Conservation (phyloP, 2,797 vertebrate genomes). For the Eidolon dupreanum region DNA sequence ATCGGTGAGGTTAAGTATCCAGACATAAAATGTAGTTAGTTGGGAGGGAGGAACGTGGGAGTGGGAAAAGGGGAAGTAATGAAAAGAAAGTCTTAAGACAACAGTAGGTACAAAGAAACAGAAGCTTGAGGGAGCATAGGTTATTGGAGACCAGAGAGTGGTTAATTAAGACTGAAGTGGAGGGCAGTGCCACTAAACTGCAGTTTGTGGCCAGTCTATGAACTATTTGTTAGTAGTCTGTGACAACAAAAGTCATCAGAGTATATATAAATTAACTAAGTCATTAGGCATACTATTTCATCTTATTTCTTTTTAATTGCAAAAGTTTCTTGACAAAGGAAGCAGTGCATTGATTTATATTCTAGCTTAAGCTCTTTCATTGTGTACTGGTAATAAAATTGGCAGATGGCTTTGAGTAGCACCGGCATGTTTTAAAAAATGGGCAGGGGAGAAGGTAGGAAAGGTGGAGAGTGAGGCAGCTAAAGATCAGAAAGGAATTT, state of each 20-base stretch:
- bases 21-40: neutral
- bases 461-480: neutral
- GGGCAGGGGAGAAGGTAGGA: neutral
- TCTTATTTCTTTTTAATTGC: constrained; percentile 52
- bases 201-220: neutral
- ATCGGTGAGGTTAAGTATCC: neutral
- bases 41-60: neutral
- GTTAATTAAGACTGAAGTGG: neutral
- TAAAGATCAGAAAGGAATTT: constrained; percentile 46
- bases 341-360: constrained; percentile 9
- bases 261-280: constrained; percentile 9
- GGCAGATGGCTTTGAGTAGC: neutral
- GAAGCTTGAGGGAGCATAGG: neutral
- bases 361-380: neutral
- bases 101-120: neutral
- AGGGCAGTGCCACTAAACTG: neutral
- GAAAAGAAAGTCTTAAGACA: neutral
- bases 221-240: neutral
- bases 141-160: neutral
- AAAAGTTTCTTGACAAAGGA: constrained; percentile 24
- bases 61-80: neutral
- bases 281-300: neutral
- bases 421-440: neutral
- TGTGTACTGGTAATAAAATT: neutral
- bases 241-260: neutral